Evolutionary conservation across 2,113 vertebrate species (phyloP).

Genomic region (Macroglossus sobrinus): DNA sequence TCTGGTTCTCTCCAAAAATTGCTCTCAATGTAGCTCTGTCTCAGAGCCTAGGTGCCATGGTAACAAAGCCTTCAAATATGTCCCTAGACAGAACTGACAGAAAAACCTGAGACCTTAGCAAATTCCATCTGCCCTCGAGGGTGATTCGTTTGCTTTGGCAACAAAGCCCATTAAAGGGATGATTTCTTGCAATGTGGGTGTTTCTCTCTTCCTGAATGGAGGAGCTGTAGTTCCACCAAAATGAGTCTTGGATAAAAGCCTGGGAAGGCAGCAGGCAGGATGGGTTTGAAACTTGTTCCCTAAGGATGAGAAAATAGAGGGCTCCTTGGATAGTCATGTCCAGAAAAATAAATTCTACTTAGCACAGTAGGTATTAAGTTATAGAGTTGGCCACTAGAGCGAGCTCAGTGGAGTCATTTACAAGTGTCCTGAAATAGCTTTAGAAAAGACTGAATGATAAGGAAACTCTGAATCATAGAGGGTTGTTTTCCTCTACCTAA

Average conservation of each 20-base stretch:
- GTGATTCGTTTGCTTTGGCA: neutral
- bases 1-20: slow-evolving; percentile 49
- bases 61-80: slow-evolving; percentile 37
- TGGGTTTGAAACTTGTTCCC: neutral
- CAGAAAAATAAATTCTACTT: neutral
- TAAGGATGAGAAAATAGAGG: neutral
- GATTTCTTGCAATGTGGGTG: neutral
- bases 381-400: accelerated
- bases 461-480: neutral
- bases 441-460: neutral
- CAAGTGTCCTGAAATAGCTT: neutral
- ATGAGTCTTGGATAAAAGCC: neutral
- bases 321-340: neutral
- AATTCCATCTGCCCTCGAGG: slow-evolving; percentile 12
- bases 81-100: slow-evolving; percentile 9
- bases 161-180: neutral
- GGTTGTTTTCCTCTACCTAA: neutral
- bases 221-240: neutral
- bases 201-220: neutral
- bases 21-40: slow-evolving; percentile 36
- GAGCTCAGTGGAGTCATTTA: accelerated
- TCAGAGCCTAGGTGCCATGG: slow-evolving; percentile 45
- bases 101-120: slow-evolving; percentile 26
- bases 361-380: accelerated
- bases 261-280: neutral